Base-by-base conservation (phyloP, 2,113 vertebrate genomes). In the Arenaria interpres region DNA sequence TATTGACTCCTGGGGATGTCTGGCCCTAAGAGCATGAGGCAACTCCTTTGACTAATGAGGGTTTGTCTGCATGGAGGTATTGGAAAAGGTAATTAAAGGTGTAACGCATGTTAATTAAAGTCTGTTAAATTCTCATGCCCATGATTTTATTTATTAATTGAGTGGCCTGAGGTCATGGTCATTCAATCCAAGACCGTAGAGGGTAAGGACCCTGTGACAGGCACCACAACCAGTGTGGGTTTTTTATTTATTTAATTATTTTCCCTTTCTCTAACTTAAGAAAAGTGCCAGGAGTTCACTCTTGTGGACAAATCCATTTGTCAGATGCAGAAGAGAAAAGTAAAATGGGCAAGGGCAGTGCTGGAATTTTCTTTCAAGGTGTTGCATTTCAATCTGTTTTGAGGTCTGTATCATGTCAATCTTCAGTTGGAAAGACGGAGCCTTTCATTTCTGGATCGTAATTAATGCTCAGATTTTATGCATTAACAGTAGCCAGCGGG, bases 11-110 rank as follows among this genome's bases (percentile, higher is more conserved):
- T 81, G 76, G 64, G 72, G 77, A 81, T 14, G 22, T 66, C 16
- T 73, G 51, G 15, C 57, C 14, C 46, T 60, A 22, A 57, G 66
- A 91, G 51, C 23, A 25, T 33, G 37, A 59, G 62, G 43, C 69
- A 87, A 7, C 35, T 67, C 35, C 80, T 84, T 35, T 63, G 60
- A 20, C 68, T 89, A 56, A 64, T 79, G 73, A 82, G 57, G 72
- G 43, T 83, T 86, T 89, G 46, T 89, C 73, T 87, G 35, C n/a
- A 9, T 64, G 54, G 62, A 78, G 56, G 48, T 90, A 87, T 75
- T 91, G 62, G 69, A 60, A 87, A 78, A 87, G 13, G 56, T 87
- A 94, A 91, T 93, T 89, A 87, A 92, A 96, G 73, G 80, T 64
- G 73, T 81, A 68, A 71, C 41, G 21, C 73, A 54, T 0, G 0